Evolutionary conservation across 2,113 vertebrate species (phyloP), one percentile per base, ranked within the genome.

Genomic region (Notothenia coriiceps): DNA sequence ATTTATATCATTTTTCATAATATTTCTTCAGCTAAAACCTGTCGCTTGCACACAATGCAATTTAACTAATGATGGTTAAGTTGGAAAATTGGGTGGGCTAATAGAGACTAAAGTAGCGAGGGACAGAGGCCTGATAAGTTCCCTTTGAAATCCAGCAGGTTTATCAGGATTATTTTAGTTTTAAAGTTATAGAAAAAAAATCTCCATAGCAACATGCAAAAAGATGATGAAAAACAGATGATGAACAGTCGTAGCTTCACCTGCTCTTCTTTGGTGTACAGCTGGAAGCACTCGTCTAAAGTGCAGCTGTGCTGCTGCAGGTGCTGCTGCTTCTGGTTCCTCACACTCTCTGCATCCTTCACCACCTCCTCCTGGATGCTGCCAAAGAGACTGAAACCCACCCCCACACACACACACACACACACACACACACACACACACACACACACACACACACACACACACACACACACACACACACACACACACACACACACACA

Each of bases 221-320:
- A 29, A 29, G 25, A 29, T 29, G 15, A 35, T 3, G 1, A 33
- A 59, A 59, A 59, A 20, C 9, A 40, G 5, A 29, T 20, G 20
- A 56, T 29, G 13, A 56, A 33, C 13, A 61, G 2, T 6, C 6
- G 18, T 33, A 4, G 10, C 46, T 81, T 35, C 89, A 99, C 98
- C 96, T 99, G 98, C 73, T 99, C 98, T 88, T 99, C 98, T 95
- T 98, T 99, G 87, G 98, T 99, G 92, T 99, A 99, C 47, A 99
- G 96, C 92, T 98, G 97, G 74, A 99, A 98, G 91, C 98, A 98
- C 44, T 99, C 97, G 0, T 97, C 96, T 94, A 99, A 74, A 0
- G 97, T 98, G 75, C 98, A 99, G 90, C 92, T 98, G 71, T 96
- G 96, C 88, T 98, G 97, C 94, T 97, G 96, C 62, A 95, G 94